Conservation (phyloP, 2,113 vertebrate genomes). For the Lepidothrix coronata region DNA sequence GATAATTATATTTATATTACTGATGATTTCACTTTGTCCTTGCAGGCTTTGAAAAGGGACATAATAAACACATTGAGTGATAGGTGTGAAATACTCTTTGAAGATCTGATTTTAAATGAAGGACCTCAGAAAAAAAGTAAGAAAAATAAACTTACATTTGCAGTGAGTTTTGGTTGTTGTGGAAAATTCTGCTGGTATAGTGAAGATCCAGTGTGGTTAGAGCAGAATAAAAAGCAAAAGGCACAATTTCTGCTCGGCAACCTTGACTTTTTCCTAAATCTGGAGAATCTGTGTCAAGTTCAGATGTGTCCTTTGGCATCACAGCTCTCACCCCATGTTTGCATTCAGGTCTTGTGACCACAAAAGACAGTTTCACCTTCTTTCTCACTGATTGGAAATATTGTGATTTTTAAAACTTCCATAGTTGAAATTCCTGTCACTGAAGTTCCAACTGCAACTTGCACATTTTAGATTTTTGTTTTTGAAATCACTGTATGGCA, state of each 20-base stretch:
- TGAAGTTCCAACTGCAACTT: neutral
- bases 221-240: neutral
- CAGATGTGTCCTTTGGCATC: neutral
- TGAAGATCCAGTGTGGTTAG: neutral
- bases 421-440: neutral
- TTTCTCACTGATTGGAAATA: neutral
- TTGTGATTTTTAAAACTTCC: neutral
- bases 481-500: neutral
- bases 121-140: slow-evolving; percentile 70
- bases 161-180: neutral
- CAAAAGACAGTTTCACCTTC: neutral
- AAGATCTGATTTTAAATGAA: slow-evolving; percentile 83
- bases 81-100: slow-evolving; percentile 90
- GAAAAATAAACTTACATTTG: neutral
- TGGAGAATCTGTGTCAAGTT: neutral
- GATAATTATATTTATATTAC: neutral
- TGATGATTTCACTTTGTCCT: neutral
- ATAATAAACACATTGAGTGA: slow-evolving; percentile 86
- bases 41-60: slow-evolving; percentile 90
- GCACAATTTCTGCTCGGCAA: neutral
- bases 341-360: neutral
- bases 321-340: neutral
- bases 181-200: neutral
- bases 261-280: neutral
- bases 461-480: neutral